Conservation (phyloP, 2,113 vertebrate genomes). For the Gnathonemus longibarbis region DNA sequence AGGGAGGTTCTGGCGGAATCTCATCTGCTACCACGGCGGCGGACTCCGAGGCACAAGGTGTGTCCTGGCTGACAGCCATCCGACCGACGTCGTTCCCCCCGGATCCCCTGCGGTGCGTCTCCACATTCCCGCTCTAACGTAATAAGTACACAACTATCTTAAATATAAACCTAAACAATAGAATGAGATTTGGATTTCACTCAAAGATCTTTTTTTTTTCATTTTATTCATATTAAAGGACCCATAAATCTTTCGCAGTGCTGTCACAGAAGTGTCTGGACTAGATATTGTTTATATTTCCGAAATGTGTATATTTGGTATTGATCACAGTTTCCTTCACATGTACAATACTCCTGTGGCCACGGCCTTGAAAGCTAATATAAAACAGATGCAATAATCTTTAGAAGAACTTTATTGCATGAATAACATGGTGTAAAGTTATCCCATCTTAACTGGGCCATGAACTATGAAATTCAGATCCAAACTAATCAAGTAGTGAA, state of each 20-base stretch:
- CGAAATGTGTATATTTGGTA: conserved; percentile 24
- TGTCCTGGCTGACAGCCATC: conserved; percentile 71
- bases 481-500: not conserved
- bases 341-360: not conserved
- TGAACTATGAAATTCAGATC: not conserved
- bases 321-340: not conserved
- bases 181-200: conserved; percentile 14
- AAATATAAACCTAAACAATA: not conserved
- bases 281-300: conserved; percentile 7
- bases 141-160: conserved; percentile 22
- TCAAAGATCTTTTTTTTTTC: not conserved
- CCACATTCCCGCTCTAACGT: conserved; percentile 3
- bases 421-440: not conserved
- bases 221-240: conserved; percentile 14
- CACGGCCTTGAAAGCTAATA: not conserved
- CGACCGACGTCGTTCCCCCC: conserved; percentile 57
- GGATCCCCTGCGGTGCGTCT: conserved; percentile 46
- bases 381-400: not conserved
- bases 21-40: not conserved
- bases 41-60: conserved; percentile 16
- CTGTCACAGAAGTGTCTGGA: not conserved
- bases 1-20: conserved; percentile 44
- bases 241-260: not conserved
- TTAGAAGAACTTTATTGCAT: not conserved
- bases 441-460: not conserved